Base-by-base conservation (phyloP, 2,888 invertebrate genomes). In the Aproaerema taeniolella region DNA sequence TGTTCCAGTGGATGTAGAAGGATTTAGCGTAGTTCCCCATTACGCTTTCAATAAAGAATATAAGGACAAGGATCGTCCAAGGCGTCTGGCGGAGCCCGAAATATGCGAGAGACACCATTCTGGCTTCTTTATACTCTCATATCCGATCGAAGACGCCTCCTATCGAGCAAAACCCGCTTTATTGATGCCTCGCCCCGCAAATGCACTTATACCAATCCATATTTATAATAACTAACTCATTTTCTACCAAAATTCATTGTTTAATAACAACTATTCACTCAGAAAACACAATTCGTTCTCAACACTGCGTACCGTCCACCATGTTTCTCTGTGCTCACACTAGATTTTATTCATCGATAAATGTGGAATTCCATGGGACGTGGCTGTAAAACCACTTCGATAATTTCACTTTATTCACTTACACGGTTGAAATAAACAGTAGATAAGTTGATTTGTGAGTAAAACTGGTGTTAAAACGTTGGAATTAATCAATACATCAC, bases 1-100 rank as follows among this genome's bases (percentile, higher is more conserved):
- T 94, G 88, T 95, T 95, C 95, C 95, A 95, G 71, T 95, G 94
- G 83, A 95, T 94, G 85, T 92, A 93, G 85, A 94, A 94, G 41
- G 93, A 91, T 76, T 94, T 94, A 47, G 93, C 93, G 83, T 93
- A 93, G 75, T 93, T 93, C 26, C 90, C 91, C 83, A 89, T 89
- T 30, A 89, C 89, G 67, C 89, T 89, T 52, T 90, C 89, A 60
- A 90, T 81, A 64, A 89, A 88, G 77, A 90, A 89, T 74, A 90
- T 80, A 38, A 90, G 82, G 56, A 89, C 88, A 51, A 89, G 71
- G 57, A 89, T 46, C 45, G 86, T 85, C 87, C 87, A 87, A 47
- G 83, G 83, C 60, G 85, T 74, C 41, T 79, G 81, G 63, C 82
- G 75, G 50, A 81, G 67, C 46, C 86, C 85, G 52, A 83, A 69